Conservation (phyloP, 2,888 invertebrate species). For the Abscondita cerata region DNA sequence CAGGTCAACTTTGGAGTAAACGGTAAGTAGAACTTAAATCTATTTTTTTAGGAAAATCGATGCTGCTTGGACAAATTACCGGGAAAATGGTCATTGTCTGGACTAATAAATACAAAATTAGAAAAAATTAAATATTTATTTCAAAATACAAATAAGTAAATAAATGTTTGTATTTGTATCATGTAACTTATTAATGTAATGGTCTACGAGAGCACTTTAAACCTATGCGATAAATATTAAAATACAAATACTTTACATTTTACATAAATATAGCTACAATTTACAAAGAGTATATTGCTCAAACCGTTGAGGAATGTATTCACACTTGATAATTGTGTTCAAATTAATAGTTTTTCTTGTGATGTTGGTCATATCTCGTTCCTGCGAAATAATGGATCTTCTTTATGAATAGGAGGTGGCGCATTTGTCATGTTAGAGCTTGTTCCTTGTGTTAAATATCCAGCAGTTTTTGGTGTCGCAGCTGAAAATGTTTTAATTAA, state of each 20-base stretch:
- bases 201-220: conserved; percentile 29
- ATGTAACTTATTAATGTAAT: no score
- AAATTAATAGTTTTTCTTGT: not conserved
- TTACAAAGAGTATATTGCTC: conserved; percentile 22
- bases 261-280: conserved; percentile 40
- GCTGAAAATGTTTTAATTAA: conserved; percentile 55
- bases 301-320: conserved; percentile 21
- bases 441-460: conserved; percentile 91
- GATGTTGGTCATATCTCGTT: conserved; percentile 44
- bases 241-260: conserved; percentile 50
- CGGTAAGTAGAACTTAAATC: not conserved
- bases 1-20: no score
- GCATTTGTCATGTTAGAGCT: conserved; percentile 76
- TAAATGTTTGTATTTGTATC: no score
- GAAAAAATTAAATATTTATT: no score
- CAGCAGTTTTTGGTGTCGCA: conserved; percentile 82
- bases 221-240: conserved; percentile 41
- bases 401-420: conserved; percentile 85
- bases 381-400: conserved; percentile 58
- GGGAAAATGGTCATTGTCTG: no score
- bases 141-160: no score
- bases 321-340: conserved; percentile 4
- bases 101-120: no score
- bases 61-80: no score
- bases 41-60: no score